Percentiles rank a stretch among this genome's conserved stretches.
These are phyloP conservation scores for Campoletis sonorensis DNA, from an alignment of 1,140 invertebrate species.

Conservation along the genomic window DNA sequence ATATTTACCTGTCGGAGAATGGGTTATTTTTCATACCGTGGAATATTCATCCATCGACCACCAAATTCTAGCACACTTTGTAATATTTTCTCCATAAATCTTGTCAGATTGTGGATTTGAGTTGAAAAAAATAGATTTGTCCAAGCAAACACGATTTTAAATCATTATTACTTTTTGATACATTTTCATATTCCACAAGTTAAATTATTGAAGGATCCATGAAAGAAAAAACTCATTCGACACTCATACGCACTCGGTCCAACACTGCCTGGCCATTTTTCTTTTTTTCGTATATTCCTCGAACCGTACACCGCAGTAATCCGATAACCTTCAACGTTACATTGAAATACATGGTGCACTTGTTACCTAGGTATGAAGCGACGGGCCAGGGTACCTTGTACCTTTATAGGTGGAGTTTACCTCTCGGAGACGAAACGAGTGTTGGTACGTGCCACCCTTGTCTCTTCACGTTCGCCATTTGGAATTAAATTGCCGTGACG, in stretches of 20 bases:
- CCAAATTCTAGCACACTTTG: no score
- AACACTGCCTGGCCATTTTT: background rate
- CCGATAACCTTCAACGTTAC: conserved; percentile 5
- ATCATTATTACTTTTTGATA: no score
- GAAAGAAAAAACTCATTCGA: no score
- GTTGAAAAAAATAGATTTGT: no score
- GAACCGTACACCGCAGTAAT: background rate
- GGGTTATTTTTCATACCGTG: no score
- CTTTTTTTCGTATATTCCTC: background rate
- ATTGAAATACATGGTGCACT: background rate
- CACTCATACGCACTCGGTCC: background rate
- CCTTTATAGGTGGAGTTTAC: background rate
- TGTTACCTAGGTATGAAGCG: background rate
- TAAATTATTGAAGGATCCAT: no score
- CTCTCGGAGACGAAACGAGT: conserved; percentile 25
- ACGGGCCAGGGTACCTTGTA: background rate
- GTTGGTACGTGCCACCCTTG: conserved; percentile 38
- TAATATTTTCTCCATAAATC: no score
- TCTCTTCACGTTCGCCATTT: conserved; percentile 44
- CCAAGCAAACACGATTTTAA: no score
- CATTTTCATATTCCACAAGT: no score
- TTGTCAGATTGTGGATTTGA: no score
- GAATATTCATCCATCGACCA: no score
- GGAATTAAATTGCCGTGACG: conserved; percentile 52
- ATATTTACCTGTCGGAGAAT: no score